phyloP scores from a whole-genome alignment of 2,113 vertebrate species.

The Lanius collurio region DNA sequence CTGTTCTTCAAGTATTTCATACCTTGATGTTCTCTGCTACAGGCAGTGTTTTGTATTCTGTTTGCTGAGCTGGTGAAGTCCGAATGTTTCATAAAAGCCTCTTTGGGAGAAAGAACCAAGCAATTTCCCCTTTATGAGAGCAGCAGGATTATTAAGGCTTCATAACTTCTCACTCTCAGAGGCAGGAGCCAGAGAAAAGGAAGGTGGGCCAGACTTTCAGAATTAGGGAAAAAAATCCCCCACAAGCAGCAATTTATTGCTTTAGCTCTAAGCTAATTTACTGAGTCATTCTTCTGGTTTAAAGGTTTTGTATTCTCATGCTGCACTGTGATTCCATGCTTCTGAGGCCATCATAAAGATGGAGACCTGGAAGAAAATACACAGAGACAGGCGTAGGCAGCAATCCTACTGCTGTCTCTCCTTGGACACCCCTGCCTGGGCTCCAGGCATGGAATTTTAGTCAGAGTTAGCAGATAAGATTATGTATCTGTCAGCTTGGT shows the following conservation, averaged over 20 bases:
- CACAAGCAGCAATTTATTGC: not conserved
- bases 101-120: not conserved
- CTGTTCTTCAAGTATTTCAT: not conserved
- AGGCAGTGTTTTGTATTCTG: not conserved
- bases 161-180: not conserved
- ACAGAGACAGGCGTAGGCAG: not conserved
- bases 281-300: not conserved
- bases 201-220: not conserved
- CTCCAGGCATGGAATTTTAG: not conserved
- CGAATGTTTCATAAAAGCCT: slow-evolving; percentile 17
- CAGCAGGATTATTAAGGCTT: slow-evolving; percentile 3
- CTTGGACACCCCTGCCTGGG: not conserved
- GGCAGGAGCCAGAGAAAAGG: not conserved
- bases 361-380: not conserved
- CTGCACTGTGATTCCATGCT: not conserved
- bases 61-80: not conserved
- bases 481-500: not conserved
- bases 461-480: not conserved
- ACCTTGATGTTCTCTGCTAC: not conserved
- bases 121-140: not conserved
- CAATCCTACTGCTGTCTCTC: not conserved
- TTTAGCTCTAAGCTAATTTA: not conserved
- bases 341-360: not conserved
- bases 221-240: not conserved
- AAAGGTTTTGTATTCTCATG: not conserved